Conservation (phyloP, 2,797 vertebrate genomes). For the Spinibarbus caldwelli region DNA sequence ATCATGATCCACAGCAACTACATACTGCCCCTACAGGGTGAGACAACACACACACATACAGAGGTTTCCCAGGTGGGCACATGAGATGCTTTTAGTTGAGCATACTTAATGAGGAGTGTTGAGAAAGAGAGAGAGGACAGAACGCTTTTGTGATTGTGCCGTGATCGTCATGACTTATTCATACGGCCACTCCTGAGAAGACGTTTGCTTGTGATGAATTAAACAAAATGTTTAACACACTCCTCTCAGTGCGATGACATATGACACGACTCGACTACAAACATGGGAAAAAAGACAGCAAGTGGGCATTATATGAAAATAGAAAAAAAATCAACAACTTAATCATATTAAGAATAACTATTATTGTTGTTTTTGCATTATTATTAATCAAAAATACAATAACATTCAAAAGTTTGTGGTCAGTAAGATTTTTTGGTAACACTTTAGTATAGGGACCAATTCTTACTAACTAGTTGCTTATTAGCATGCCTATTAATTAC, state of each 20-base stretch:
- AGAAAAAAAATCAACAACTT: not conserved
- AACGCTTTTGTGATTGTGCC: slow-evolving; percentile 35
- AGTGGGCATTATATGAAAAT: not conserved
- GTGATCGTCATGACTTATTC: slow-evolving; percentile 36
- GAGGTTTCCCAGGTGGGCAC: slow-evolving; percentile 5
- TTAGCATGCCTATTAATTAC: too few species aligned
- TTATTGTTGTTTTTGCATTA: too few species aligned
- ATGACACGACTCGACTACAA: slow-evolving; percentile 7
- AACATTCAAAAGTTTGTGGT: not conserved
- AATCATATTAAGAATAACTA: too few species aligned
- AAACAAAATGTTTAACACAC: slow-evolving; percentile 43
- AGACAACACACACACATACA: slow-evolving; percentile 58
- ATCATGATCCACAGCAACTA: slow-evolving; percentile 88
- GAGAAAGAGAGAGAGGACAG: slow-evolving; percentile 8
- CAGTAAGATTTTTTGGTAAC: too few species aligned
- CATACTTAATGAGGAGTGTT: not conserved
- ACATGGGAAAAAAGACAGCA: not conserved
- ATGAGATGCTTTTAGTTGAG: slow-evolving; percentile 29
- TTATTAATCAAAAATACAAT: not conserved
- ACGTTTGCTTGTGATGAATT: slow-evolving; percentile 52
- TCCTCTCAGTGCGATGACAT: not conserved
- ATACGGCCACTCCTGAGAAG: slow-evolving; percentile 16
- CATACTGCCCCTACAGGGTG: slow-evolving; percentile 89
- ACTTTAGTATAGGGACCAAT: too few species aligned
- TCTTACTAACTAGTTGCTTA: too few species aligned